Percentiles rank a stretch among this genome's conserved stretches.
Conservation (phyloP, 2,113 vertebrate genomes). For the Peromyscus polionotus region DNA sequence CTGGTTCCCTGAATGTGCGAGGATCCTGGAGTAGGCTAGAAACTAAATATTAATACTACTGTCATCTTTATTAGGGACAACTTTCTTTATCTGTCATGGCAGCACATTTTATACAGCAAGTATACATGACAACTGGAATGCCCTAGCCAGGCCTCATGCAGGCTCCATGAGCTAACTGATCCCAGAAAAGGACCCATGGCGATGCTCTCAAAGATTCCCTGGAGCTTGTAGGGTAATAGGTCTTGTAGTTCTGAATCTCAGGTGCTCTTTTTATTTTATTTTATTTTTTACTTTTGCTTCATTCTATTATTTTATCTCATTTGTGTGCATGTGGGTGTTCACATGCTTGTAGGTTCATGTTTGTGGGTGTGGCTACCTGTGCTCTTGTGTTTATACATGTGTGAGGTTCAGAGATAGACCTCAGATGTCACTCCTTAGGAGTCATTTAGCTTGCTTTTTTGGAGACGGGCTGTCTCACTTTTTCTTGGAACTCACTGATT, state of each 20-base stretch:
- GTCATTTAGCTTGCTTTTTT: neutral
- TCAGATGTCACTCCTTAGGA: neutral
- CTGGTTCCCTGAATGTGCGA: neutral
- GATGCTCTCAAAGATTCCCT: neutral
- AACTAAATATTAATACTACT: neutral
- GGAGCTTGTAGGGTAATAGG: neutral
- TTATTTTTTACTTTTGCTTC: neutral
- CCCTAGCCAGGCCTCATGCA: too few relatives aligned
- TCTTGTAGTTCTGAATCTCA: neutral
- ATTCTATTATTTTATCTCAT: neutral
- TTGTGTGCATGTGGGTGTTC: neutral
- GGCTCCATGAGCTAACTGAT: neutral
- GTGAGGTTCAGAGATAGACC: neutral
- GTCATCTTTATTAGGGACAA: neutral
- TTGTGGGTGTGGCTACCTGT: neutral
- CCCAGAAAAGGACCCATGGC: neutral
- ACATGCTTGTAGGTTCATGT: neutral
- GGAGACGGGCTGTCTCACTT: neutral
- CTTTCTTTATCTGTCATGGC: conserved; percentile 19
- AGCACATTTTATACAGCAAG: neutral
- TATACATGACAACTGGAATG: neutral
- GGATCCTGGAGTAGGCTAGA: neutral
- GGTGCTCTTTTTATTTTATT: neutral
- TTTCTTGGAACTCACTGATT: neutral
- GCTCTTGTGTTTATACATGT: neutral